These are phyloP conservation scores for Andrena flavipes DNA, from an alignment of 2,888 invertebrate species.

Conservation along the genomic window DNA sequence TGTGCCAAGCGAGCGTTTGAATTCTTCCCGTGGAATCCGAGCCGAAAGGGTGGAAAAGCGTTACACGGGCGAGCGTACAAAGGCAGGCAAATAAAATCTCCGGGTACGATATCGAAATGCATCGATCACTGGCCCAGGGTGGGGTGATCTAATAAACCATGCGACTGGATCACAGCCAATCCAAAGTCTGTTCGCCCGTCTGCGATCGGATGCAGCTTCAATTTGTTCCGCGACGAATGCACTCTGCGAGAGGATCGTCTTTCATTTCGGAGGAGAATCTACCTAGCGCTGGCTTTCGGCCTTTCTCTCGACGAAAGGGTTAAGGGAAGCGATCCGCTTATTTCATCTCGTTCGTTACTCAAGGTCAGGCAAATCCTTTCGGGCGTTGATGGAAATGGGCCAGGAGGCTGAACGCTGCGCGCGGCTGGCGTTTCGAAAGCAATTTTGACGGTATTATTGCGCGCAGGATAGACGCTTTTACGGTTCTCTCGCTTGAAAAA, in stretches of 20 bases:
- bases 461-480: constrained; percentile 12
- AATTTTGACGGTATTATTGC: constrained; percentile 7
- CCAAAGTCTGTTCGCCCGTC: constrained; percentile 72
- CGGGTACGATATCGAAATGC: constrained; percentile 67
- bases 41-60: constrained; percentile 20
- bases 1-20: neutral
- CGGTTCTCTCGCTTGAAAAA: constrained; percentile 40
- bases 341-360: neutral
- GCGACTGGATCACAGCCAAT: constrained; percentile 77
- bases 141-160: constrained; percentile 76
- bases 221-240: constrained; percentile 50
- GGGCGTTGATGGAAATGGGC: constrained; percentile 2
- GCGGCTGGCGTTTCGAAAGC: constrained; percentile 10
- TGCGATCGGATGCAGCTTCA: constrained; percentile 56
- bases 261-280: constrained; percentile 7
- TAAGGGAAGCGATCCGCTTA: neutral
- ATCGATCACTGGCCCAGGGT: constrained; percentile 68
- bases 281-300: too few species aligned
- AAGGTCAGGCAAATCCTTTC: neutral
- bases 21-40: neutral
- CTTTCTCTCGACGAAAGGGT: neutral
- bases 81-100: constrained; percentile 56
- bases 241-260: constrained; percentile 37
- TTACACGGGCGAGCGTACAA: constrained; percentile 44
- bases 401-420: neutral